Conservation (phyloP, 2,797 vertebrate species). For the Malacoctenus gilli region DNA sequence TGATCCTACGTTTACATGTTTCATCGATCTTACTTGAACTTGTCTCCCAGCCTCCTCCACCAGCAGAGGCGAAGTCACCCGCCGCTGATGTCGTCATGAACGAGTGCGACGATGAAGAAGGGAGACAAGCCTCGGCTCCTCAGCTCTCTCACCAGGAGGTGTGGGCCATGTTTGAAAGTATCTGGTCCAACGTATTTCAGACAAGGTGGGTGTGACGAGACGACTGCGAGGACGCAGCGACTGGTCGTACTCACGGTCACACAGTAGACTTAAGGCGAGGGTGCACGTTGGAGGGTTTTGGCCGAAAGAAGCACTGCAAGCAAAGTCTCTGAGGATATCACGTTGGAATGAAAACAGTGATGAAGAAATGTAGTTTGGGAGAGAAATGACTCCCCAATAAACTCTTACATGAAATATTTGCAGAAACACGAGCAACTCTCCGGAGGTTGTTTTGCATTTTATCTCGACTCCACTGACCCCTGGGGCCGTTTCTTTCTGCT, state of each 20-base stretch:
- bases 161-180: constrained; percentile 89
- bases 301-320: too few species aligned
- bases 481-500: constrained; percentile 47
- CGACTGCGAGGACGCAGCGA: not conserved
- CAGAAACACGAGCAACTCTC: not conserved
- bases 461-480: constrained; percentile 37
- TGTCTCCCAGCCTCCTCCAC: not conserved
- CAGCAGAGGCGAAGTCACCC: constrained; percentile 35
- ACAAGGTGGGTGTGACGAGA: constrained; percentile 82
- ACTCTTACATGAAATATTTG: not conserved
- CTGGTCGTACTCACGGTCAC: not conserved
- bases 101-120: constrained; percentile 41
- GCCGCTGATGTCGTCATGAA: constrained; percentile 69
- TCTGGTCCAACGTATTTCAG: constrained; percentile 86
- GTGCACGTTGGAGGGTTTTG: too few species aligned
- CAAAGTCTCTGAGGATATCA: too few species aligned
- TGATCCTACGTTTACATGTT: too few species aligned
- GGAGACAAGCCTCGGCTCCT: constrained; percentile 36
- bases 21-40: not conserved
- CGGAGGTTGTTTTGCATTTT: constrained; percentile 34
- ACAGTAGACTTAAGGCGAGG: constrained; percentile 1
- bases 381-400: not conserved
- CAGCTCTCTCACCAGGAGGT: constrained; percentile 82
- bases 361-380: too few species aligned
- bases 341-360: too few species aligned